phyloP scores from a whole-genome alignment of 1,140 invertebrate species.

The Ceratina calcarata region DNA sequence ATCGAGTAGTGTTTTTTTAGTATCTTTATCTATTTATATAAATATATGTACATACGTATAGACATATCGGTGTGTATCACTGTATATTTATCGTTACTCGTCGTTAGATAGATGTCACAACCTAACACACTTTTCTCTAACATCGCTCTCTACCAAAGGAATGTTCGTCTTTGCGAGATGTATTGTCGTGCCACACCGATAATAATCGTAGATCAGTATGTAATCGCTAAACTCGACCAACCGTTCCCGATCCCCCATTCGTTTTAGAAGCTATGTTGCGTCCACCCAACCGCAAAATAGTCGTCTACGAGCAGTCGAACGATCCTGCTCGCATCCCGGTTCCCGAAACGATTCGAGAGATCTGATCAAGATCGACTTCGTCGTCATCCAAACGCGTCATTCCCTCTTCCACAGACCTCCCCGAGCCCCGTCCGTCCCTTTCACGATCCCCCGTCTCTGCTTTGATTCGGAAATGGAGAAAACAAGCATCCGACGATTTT shows the following conservation, averaged over 20 bases:
- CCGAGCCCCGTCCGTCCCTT: too few relatives aligned
- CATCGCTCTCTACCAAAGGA: constrained; percentile 24
- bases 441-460: not conserved
- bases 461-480: constrained; percentile 21
- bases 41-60: constrained; percentile 23
- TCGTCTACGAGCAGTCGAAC: constrained; percentile 28
- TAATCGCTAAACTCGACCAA: constrained; percentile 28
- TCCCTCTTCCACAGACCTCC: not conserved
- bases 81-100: constrained; percentile 26
- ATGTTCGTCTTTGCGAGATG: constrained; percentile 39
- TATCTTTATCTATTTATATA: constrained; percentile 20
- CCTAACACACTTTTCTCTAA: constrained; percentile 13
- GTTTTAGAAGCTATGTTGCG: constrained; percentile 4
- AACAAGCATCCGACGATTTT: constrained; percentile 48
- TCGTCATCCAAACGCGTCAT: not conserved
- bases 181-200: constrained; percentile 39
- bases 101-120: constrained; percentile 30
- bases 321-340: constrained; percentile 20
- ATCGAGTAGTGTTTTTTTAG: constrained; percentile 52
- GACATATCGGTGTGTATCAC: not conserved
- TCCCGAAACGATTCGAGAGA: constrained; percentile 25
- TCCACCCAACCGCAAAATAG: not conserved
- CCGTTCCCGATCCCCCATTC: not conserved
- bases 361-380: not conserved
- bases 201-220: constrained; percentile 27